Percentiles rank a stretch among this genome's conserved stretches.
These are phyloP conservation scores for Reticulitermes speratus DNA, from an alignment of 1,140 invertebrate genomes.

Conservation along the genomic window DNA sequence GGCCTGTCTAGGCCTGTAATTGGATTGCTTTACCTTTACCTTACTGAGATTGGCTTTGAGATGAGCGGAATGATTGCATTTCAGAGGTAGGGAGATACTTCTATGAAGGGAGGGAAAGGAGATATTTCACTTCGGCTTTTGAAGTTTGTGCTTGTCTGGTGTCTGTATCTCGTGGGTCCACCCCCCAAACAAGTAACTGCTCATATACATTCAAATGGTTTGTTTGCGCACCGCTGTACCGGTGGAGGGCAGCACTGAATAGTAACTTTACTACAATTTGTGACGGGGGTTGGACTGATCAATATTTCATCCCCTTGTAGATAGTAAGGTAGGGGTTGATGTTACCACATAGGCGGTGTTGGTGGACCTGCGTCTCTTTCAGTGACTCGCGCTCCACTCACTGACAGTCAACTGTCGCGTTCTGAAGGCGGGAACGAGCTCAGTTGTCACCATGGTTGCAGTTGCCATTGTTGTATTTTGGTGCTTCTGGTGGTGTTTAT, in stretches of 20 bases:
- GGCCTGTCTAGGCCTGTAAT: no score
- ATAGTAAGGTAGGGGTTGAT: slow-evolving; percentile 3
- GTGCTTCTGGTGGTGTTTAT: slow-evolving; percentile 74
- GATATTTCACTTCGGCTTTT: background rate
- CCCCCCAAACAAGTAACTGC: background rate
- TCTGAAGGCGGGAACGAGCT: background rate
- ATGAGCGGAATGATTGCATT: no score
- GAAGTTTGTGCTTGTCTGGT: background rate
- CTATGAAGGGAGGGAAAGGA: background rate
- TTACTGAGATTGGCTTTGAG: no score
- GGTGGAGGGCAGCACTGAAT: slow-evolving; percentile 2
- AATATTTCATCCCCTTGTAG: slow-evolving; percentile 32
- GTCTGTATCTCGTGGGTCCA: background rate
- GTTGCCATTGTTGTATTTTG: slow-evolving; percentile 76
- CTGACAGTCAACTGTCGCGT: background rate
- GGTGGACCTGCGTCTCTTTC: background rate
- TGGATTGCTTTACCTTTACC: no score
- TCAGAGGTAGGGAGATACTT: no score
- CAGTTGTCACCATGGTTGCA: slow-evolving; percentile 61
- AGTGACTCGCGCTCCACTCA: background rate
- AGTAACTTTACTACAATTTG: slow-evolving; percentile 14
- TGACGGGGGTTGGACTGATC: slow-evolving; percentile 19
- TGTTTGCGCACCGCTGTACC: background rate
- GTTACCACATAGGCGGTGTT: background rate
- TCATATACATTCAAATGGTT: slow-evolving; percentile 11